Base-by-base conservation (phyloP, 2,888 invertebrate species). In the Pterobdella sp. region DNA sequence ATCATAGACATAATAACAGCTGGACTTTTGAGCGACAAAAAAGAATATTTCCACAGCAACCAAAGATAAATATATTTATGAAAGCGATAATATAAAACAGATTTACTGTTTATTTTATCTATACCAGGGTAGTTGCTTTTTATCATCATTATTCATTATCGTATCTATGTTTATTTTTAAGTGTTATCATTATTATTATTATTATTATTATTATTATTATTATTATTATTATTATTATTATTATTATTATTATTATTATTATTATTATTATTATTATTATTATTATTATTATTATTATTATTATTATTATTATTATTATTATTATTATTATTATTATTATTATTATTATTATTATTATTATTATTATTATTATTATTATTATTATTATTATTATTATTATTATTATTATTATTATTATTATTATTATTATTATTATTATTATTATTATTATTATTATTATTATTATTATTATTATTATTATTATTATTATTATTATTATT, bases 381-480 rank as follows among this genome's bases (percentile, higher is more conserved):
- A 29, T 10, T 14, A 64, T 31, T 14, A 64, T 31, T n/a, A 31
- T 31, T n/a, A 31, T 10, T n/a, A 64, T 10, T n/a, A 64, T 31
- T 65, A 31, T 36, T 65, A 31, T 36, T 70, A 1, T n/a, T 65
- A 1, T n/a, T 67, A 1, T 36, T 65, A 1, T 36, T 65, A 1
- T 36, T 65, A 70, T n/a, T 65, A 1, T n/a, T 65, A 70, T 36
- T 65, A 1, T 36, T 65, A 1, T n/a, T 65, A 1, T n/a, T 65
- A 1, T n/a, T 31, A 68, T 36, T 65, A 1, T n/a, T 65, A 70
- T n/a, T 65, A 70, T n/a, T 65, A 70, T 36, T 65, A 1, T 36
- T 65, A 70, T n/a, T 65, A 70, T n/a, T 65, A 1, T 36, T 65
- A 70, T 36, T 65, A 70, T 36, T 65, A 70, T n/a, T 65, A 1